Evolutionary conservation across 1,140 invertebrate species (phyloP), one percentile per base, ranked within the genome.

Genomic region (Bombus terrestris): DNA sequence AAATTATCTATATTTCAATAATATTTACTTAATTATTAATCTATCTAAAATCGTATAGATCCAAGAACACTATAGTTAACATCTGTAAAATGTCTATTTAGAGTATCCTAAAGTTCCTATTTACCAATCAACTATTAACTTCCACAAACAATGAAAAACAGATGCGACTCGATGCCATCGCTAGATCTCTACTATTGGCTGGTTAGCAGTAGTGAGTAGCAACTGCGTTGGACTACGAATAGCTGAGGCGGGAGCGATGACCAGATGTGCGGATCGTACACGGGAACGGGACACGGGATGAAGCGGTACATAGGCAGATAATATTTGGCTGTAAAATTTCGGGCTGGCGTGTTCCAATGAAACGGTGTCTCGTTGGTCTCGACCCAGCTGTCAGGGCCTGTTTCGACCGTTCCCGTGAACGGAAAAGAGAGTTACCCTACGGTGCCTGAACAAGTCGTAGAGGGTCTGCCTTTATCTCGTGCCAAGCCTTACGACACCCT

Each of bases 231-330:
- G 78, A 87, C 88, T 90, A 89, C 81, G 91, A 92, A 92, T 92
- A 92, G 91, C 91, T 85, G 90, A 91, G 87, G 83, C 83, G 89
- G 87, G 91, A 90, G 91, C 91, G 91, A 90, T 92, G 91, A 92
- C 91, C 91, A 92, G 91, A 92, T 92, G 91, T 90, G 91, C 91
- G 87, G 89, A 91, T 92, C 84, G 85, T 75, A 68, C 66, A 53
- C 25, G 77, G 84, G 87, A 77, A 32, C 15, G 79, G 83, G 57
- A 82, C 80, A 86, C 32, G 88, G 74, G 69, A 85, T 86, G 73
- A 85, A 87, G 85, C 80, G 78, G 74, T 81, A 62, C 35, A 53
- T 53, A 85, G 69, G 74, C 71, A 66, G 75, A 85, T 84, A 87
- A 85, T 91, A 86, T 91, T 91, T 88, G 80, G 84, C 69, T 87